Evolutionary conservation across 2,797 vertebrate species (phyloP).

Genomic region (Chrysolophus pictus): DNA sequence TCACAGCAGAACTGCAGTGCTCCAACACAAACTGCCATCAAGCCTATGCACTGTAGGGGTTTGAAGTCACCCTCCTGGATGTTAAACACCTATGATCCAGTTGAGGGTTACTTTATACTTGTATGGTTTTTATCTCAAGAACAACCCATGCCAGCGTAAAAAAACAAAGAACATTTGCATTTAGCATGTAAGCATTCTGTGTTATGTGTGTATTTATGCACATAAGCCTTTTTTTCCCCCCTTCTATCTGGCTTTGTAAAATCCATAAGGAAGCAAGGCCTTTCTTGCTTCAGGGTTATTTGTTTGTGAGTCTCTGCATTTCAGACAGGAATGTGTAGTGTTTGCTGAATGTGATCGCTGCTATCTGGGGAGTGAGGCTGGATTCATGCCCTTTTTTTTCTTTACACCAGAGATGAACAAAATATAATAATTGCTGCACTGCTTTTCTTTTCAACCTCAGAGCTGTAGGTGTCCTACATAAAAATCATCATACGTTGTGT

Average conservation of each 20-base stretch:
- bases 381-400: accelerated
- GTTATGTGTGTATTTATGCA: background rate
- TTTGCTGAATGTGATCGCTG: background rate
- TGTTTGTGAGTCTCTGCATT: background rate
- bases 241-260: background rate
- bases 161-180: background rate
- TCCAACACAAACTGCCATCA: background rate
- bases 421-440: background rate
- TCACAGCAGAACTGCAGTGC: background rate
- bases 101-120: background rate
- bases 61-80: background rate
- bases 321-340: background rate
- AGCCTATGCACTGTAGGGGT: background rate
- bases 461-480: background rate
- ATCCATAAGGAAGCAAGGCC: background rate
- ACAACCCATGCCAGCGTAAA: background rate
- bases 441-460: background rate
- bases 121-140: background rate
- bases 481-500: accelerated
- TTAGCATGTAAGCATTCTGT: background rate
- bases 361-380: background rate
- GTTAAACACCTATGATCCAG: background rate
- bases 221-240: background rate
- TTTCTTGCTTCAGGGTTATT: background rate
- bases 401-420: background rate